phyloP scores from a whole-genome alignment of 2,888 invertebrate species.

The Acronicta aceris region DNA sequence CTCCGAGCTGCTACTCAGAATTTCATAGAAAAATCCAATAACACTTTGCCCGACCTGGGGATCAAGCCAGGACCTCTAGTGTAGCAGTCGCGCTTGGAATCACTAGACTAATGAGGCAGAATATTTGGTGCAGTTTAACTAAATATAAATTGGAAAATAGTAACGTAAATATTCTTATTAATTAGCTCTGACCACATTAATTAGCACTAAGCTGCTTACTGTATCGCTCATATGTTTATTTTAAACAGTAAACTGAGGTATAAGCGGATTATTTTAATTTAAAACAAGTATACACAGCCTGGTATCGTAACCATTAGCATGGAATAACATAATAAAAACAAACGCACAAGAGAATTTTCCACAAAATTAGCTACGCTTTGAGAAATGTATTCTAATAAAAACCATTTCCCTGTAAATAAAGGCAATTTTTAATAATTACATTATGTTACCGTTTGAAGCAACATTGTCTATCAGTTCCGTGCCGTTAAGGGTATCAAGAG shows the following conservation, averaged over 20 bases:
- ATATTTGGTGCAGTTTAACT: too few species aligned
- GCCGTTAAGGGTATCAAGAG: conserved; percentile 82
- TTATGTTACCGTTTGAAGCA: conserved; percentile 73
- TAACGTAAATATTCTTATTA: not conserved
- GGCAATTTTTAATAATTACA: conserved; percentile 88
- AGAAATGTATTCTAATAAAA: conserved; percentile 65
- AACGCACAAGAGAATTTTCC: conserved; percentile 43
- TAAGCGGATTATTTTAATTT: conserved; percentile 18
- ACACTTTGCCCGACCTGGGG: too few species aligned
- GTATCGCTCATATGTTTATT: not conserved
- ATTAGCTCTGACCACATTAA: not conserved
- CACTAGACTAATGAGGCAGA: too few species aligned
- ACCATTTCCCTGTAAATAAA: conserved; percentile 76
- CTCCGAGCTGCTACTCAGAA: too few species aligned
- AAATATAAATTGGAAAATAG: too few species aligned
- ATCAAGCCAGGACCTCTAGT: too few species aligned
- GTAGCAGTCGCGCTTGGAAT: too few species aligned
- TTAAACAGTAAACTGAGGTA: not conserved
- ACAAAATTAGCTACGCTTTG: conserved; percentile 58
- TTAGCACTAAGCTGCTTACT: not conserved
- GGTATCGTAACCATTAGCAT: conserved; percentile 23
- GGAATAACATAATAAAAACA: conserved; percentile 44
- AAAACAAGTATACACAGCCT: conserved; percentile 5
- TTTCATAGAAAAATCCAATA: too few species aligned
- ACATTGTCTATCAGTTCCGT: conserved; percentile 76